Evolutionary conservation across 2,113 vertebrate genomes (phyloP), one percentile per base, ranked within the genome.

Genomic region (Alethe castanea): DNA sequence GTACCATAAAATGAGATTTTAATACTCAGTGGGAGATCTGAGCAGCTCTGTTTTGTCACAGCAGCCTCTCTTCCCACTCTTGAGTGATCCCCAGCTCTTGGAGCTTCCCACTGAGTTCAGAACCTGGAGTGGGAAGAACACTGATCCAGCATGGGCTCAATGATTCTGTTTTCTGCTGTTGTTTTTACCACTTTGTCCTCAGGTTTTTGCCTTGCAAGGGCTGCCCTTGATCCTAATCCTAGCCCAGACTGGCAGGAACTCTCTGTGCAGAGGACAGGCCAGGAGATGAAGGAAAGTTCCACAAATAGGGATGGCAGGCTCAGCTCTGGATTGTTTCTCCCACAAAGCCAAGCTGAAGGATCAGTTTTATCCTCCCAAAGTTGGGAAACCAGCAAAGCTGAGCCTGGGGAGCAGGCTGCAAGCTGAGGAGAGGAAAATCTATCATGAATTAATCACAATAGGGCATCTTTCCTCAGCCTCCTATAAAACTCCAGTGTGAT

Each of bases 1-100:
- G 96, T 69, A 94, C 95, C 97, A 98, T 94, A 97, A 98, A 98
- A 98, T 97, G 93, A 97, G 97, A 96, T 97, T 97, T 96, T 95
- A 95, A 95, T 97, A 81, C 97, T 92, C 81, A 7, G 91, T 89
- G 91, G 94, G 95, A 94, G 93, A 95, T 76, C 50, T 28, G 76
- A 91, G 81, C 81, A 33, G 77, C 78, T 93, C 90, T 73, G 73
- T 65, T 88, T 79, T 77, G 71, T 86, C 71, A 52, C 74, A 82
- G 81, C 7, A 40, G 72, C 47, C 65, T 61, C 29, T 38, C 56
- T 92, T 96, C 73, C 86, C 85, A 94, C 76, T 94, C 56, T 92
- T 15, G 53, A 65, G 33, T 31, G 59, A 85, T 38, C 47, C 56
- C 25, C 64, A 64, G 52, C 64, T 64, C 79, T 28, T 28, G 5